Conservation (phyloP, 2,113 vertebrate genomes). For the Cephalopterus ornatus region DNA sequence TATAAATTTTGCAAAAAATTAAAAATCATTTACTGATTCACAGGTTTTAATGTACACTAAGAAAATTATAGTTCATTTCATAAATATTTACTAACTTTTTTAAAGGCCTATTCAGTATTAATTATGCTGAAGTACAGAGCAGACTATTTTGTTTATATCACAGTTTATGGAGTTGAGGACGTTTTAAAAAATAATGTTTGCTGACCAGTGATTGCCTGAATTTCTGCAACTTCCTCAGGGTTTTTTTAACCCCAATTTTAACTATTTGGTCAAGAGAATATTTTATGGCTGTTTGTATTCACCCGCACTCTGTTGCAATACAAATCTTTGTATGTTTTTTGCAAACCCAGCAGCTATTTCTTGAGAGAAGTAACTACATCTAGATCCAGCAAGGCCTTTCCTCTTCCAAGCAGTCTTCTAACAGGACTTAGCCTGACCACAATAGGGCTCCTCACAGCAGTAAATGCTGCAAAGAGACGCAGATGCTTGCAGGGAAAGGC, state of each 20-base stretch:
- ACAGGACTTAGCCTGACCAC: not conserved
- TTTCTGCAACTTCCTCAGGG: not conserved
- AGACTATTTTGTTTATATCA: not conserved
- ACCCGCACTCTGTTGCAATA: not conserved
- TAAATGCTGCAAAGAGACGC: not conserved
- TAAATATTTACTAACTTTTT: slow-evolving; percentile 31
- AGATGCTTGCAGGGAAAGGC: slow-evolving; percentile 3
- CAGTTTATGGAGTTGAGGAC: not conserved
- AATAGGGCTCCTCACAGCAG: not conserved
- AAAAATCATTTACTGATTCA: not conserved
- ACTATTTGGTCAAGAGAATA: not conserved
- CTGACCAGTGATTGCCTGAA: not conserved
- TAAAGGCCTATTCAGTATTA: not conserved
- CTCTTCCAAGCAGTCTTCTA: not conserved
- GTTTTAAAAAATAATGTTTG: not conserved
- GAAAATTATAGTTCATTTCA: not conserved
- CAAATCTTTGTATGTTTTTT: not conserved
- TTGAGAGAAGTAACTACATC: not conserved
- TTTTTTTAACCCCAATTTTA: not conserved
- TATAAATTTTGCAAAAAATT: not conserved
- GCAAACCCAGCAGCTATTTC: not conserved
- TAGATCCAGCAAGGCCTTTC: not conserved
- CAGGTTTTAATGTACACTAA: not conserved
- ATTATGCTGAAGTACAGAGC: not conserved
- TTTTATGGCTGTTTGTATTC: not conserved